Conservation (phyloP, 2,797 vertebrate species). For the Paratrypauchen microcephalus region DNA sequence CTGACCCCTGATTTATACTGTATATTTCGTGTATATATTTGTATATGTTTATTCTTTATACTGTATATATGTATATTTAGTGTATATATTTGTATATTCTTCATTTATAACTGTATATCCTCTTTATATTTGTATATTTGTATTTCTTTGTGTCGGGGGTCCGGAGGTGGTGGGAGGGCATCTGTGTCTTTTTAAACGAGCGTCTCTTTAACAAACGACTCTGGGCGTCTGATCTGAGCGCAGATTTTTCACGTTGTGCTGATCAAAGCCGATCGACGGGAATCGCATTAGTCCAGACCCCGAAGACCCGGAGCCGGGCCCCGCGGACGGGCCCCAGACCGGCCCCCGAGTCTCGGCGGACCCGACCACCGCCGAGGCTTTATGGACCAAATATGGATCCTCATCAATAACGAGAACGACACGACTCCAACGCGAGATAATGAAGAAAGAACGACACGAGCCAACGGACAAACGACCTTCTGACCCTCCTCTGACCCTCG, state of each 20-base stretch:
- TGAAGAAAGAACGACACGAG: neutral
- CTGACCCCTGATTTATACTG: too few species aligned
- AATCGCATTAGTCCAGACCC: neutral
- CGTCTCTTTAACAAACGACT: neutral
- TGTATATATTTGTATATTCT: too few species aligned
- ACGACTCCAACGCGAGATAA: neutral
- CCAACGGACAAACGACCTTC: too few species aligned
- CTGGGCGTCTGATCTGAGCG: neutral
- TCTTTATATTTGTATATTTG: too few species aligned
- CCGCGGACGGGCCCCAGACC: neutral
- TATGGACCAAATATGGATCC: neutral
- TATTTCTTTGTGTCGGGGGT: too few species aligned
- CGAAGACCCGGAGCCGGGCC: neutral
- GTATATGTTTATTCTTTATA: too few species aligned
- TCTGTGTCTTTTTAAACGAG: neutral
- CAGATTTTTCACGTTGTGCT: neutral
- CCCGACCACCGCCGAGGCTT: neutral
- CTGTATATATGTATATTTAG: too few species aligned
- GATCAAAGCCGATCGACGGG: neutral
- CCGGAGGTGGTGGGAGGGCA: too few species aligned
- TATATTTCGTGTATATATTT: too few species aligned
- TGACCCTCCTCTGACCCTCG: too few species aligned
- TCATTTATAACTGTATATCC: too few species aligned
- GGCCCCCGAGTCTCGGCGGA: neutral
- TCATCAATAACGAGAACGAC: slow-evolving; percentile 1